Conservation (phyloP, 2,113 vertebrate species). For the Garra rufa region DNA sequence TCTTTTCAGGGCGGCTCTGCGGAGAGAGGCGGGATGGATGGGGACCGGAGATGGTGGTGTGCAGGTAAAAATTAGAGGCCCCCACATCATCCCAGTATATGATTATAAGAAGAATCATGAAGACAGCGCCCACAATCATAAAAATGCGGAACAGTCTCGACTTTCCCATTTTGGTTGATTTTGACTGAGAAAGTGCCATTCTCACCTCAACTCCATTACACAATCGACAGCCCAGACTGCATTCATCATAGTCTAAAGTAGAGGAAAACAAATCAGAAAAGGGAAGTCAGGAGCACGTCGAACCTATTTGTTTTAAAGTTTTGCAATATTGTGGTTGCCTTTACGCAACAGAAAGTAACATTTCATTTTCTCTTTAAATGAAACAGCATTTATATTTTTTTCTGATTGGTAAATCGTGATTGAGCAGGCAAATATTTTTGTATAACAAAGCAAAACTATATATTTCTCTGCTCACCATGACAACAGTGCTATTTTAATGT, state of each 20-base stretch:
- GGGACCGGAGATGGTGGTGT: constrained; percentile 83
- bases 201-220: constrained; percentile 68
- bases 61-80: constrained; percentile 85
- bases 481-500: background rate
- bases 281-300: background rate
- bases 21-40: constrained; percentile 70
- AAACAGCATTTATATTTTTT: background rate
- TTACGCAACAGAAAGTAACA: background rate
- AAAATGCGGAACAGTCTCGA: constrained; percentile 88
- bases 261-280: constrained; percentile 1
- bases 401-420: background rate
- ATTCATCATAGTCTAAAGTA: constrained; percentile 21
- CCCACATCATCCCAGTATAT: constrained; percentile 97
- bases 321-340: background rate
- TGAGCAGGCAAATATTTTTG: background rate
- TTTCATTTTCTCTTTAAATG: background rate
- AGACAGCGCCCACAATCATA: constrained; percentile 85
- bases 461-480: background rate
- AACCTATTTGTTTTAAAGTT: too few relatives aligned
- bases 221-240: constrained; percentile 44
- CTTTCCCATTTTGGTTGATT: constrained; percentile 85
- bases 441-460: background rate
- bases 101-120: constrained; percentile 95
- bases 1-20: constrained; percentile 46
- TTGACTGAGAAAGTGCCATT: constrained; percentile 50